Evolutionary conservation across 2,797 vertebrate species (phyloP), one percentile per base, ranked within the genome.

Genomic region (Lates japonicus): DNA sequence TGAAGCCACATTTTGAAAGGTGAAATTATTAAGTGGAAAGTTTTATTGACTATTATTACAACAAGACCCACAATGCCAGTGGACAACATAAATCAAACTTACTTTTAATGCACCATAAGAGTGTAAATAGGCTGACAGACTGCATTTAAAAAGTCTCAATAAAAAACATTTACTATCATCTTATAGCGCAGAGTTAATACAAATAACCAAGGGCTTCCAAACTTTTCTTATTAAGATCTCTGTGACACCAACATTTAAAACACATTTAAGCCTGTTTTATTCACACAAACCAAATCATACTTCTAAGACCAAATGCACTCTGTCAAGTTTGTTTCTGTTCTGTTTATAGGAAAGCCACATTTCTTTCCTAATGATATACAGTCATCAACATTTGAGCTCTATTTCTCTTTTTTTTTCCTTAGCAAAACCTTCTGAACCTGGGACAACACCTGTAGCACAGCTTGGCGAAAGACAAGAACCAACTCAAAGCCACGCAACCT

Each of bases 291-390:
- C 55, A 63, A 61, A 87, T 62, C 68, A 70, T 39, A 48, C 66
- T 42, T 49, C 48, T 58, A 25, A 39, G 62, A 75, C 10, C 51
- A 59, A 78, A 71, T 63, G 58, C 74, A 25, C 39, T 55, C 60
- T 14, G 48, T 76, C 44, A 31, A 60, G 55, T 77, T 61, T 7
- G 70, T 75, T 71, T 84, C n/a, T 29, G 25, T 29, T 29, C 39
- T 59, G 76, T 85, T 85, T 78, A 69, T n/a, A 37, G 71, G 59
- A 81, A 70, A 65, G 75, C 57, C 52, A 62, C 44, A 82, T 55
- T 68, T 84, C 74, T 82, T 42, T 75, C 68, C 46, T 73, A 58
- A 78, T 69, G 54, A 62, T 65, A 57, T 6, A 49, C 78, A 48
- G 63, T 29, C 69, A 5, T n/a, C 52, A 51, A 51, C 20, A 58